phyloP scores from a whole-genome alignment of 2,888 invertebrate species.

The Cyclophora albipunctata region DNA sequence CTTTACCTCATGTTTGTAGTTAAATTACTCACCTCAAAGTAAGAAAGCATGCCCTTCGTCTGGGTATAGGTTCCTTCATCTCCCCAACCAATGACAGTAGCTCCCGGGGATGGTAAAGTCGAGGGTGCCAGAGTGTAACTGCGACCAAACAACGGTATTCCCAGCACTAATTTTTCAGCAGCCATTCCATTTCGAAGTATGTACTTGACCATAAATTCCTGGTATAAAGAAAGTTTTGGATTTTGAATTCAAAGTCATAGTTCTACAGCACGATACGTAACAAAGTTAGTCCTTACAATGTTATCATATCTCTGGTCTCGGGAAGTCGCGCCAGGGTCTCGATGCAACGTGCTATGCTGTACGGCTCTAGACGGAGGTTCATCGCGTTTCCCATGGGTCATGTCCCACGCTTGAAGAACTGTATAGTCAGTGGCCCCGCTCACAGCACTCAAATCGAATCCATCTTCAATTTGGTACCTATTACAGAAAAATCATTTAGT shows the following conservation, averaged over 20 bases:
- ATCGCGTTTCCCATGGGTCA: slow-evolving; percentile 60
- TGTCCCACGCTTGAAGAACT: slow-evolving; percentile 80
- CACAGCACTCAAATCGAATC: slow-evolving; percentile 77
- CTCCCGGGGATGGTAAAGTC: slow-evolving; percentile 72
- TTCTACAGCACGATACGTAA: too few species aligned
- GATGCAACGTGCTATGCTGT: slow-evolving; percentile 67
- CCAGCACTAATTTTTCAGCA: slow-evolving; percentile 80
- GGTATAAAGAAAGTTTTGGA: slow-evolving; percentile 5
- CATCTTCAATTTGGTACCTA: slow-evolving; percentile 78
- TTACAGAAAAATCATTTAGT: background rate
- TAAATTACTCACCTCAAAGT: slow-evolving; percentile 78
- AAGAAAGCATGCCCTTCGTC: slow-evolving; percentile 80
- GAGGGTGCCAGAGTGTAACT: slow-evolving; percentile 79
- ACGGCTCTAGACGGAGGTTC: slow-evolving; percentile 63
- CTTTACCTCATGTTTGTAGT: background rate
- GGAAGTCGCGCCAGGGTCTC: slow-evolving; percentile 57
- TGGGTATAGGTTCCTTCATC: slow-evolving; percentile 80
- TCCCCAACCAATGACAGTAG: slow-evolving; percentile 77
- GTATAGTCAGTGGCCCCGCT: slow-evolving; percentile 79
- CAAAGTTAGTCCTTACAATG: slow-evolving; percentile 37
- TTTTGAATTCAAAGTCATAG: background rate
- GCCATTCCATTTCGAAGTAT: slow-evolving; percentile 79
- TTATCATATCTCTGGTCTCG: slow-evolving; percentile 64
- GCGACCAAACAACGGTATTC: slow-evolving; percentile 83
- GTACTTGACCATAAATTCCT: slow-evolving; percentile 82